Conservation (phyloP, 2,888 invertebrate genomes). For the Baccha elongata region DNA sequence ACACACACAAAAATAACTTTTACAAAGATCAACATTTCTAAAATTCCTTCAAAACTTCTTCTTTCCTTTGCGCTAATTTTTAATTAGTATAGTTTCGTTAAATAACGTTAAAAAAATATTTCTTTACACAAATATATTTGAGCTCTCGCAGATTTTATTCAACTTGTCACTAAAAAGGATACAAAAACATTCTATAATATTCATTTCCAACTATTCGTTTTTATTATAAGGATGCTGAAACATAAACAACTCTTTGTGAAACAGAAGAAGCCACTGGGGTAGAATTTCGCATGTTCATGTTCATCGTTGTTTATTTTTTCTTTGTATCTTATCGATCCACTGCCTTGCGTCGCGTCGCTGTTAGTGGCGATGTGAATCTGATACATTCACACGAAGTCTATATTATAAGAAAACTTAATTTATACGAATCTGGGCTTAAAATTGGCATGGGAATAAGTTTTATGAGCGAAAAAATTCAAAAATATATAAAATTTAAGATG, state of each 20-base stretch:
- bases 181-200: background rate
- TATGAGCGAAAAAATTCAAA: conserved; percentile 5
- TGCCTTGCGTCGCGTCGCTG: background rate
- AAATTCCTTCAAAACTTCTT: conserved; percentile 6
- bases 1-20: background rate
- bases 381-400: conserved; percentile 15
- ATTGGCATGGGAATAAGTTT: conserved; percentile 27
- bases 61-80: background rate
- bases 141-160: background rate
- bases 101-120: conserved; percentile 4
- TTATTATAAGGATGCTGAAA: background rate
- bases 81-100: conserved; percentile 6
- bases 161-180: conserved; percentile 23
- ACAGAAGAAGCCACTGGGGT: background rate
- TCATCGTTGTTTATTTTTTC: background rate
- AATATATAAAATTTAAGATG: conserved; percentile 20
- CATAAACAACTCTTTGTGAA: background rate
- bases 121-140: conserved; percentile 4
- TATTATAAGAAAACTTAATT: conserved; percentile 27
- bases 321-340: background rate
- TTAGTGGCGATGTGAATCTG: background rate
- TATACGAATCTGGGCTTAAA: conserved; percentile 31
- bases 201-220: background rate
- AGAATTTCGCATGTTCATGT: conserved; percentile 4
- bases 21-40: conserved; percentile 2